Evolutionary conservation across 2,797 vertebrate genomes (phyloP).

Genomic region (Pelobates cultripes): DNA sequence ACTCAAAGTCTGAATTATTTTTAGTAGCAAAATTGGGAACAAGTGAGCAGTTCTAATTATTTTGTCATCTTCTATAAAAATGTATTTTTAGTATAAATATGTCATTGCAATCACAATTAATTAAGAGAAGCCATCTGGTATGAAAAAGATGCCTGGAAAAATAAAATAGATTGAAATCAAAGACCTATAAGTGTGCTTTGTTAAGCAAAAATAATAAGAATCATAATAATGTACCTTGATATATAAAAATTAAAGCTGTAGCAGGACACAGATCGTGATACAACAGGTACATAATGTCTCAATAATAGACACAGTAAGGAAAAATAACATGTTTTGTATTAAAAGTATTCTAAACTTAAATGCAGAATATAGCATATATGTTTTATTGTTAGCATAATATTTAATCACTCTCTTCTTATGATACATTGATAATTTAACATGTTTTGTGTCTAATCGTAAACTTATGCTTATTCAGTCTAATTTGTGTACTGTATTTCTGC

Average conservation of each 20-base stretch:
- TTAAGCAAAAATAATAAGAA: slow-evolving; percentile 10
- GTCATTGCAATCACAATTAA: slow-evolving; percentile 70
- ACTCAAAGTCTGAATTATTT: not conserved
- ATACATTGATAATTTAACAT: too few species aligned
- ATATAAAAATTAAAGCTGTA: not conserved
- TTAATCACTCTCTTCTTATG: too few species aligned
- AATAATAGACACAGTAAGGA: too few species aligned
- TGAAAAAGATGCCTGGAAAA: slow-evolving; percentile 54
- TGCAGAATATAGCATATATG: too few species aligned
- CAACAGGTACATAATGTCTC: too few species aligned
- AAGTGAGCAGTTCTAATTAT: slow-evolving; percentile 9
- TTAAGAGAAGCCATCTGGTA: slow-evolving; percentile 70
- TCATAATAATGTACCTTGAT: not conserved
- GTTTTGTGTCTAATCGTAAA: too few species aligned
- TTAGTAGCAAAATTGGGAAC: not conserved
- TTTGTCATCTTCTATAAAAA: slow-evolving; percentile 15
- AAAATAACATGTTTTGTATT: too few species aligned
- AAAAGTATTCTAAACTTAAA: too few species aligned
- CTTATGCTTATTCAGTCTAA: too few species aligned
- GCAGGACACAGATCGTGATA: too few species aligned
- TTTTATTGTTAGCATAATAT: too few species aligned
- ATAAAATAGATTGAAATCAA: slow-evolving; percentile 36
- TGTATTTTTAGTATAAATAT: slow-evolving; percentile 60
- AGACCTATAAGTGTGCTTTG: slow-evolving; percentile 36
- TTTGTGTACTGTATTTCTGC: too few species aligned